A percentile compares a stretch with the other conserved stretches of the same genome.
These are phyloP conservation scores for Macrotrachela quadricornifera DNA, from an alignment of 1,140 invertebrate species.

Conservation along the genomic window DNA sequence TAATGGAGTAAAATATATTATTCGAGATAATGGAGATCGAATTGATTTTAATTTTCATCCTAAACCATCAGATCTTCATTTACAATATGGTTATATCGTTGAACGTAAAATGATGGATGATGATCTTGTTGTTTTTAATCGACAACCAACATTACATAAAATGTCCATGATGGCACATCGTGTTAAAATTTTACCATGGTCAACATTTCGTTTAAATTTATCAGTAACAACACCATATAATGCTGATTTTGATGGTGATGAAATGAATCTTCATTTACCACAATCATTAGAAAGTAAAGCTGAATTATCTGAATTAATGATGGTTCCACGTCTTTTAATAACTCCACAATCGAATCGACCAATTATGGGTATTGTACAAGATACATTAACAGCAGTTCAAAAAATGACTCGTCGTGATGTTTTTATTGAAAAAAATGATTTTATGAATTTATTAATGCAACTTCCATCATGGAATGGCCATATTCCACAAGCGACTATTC, in stretches of 20 bases:
- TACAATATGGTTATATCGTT: conserved; percentile 90
- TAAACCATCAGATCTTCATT: conserved; percentile 85
- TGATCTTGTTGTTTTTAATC: conserved; percentile 95
- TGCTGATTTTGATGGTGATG: conserved; percentile 98
- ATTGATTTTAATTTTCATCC: conserved; percentile 96
- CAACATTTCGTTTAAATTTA: conserved; percentile 81
- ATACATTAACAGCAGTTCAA: conserved; percentile 85
- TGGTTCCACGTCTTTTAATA: conserved; percentile 91
- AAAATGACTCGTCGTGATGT: conserved; percentile 99
- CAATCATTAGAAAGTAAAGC: conserved; percentile 96
- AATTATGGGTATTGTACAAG: conserved; percentile 99
- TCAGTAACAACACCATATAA: conserved; percentile 96
- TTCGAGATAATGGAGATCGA: conserved; percentile 89
- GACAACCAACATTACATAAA: conserved; percentile 96
- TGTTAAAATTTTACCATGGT: conserved; percentile 86
- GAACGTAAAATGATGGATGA: conserved; percentile 92
- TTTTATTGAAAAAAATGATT: conserved; percentile 62
- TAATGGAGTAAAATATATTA: conserved; percentile 96
- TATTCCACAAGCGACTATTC: conserved; percentile 86
- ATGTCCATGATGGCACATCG: conserved; percentile 99
- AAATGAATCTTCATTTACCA: conserved; percentile 98
- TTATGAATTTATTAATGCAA: conserved; percentile 97
- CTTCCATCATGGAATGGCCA: conserved; percentile 96
- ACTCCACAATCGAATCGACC: conserved; percentile 40
- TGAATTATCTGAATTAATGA: conserved; percentile 89